Evolutionary conservation across 1,140 invertebrate genomes (phyloP), one percentile per base, ranked within the genome.

Genomic region (Aricia agestis): DNA sequence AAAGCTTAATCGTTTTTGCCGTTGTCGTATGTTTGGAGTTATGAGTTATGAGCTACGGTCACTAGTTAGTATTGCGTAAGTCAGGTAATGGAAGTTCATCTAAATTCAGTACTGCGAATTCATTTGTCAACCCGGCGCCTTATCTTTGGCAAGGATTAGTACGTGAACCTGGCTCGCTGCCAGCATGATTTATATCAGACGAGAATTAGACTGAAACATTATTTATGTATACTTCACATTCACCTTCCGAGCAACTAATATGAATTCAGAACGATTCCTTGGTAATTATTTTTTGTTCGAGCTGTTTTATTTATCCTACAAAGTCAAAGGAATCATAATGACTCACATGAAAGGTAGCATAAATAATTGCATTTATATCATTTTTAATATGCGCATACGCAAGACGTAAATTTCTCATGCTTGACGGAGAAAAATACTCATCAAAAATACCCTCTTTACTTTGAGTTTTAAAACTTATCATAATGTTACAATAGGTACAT

Each of bases 201-300:
- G 32, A 36, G 19, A 32, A 58, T 68, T 68, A 68, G 67, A 68
- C 52, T 45, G 66, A 59, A 68, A 68, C 67, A 17, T 57, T 59
- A 17, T 68, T 68, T 19, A 32, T 25, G 58, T 31, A 58, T 57
- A 45, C 45, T 31, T 58, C 67, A 68, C 67, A 68, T 68, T 58
- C 52, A 57, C 15, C 11, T 68, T 58, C 18, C 67, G 25, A 32
- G 45, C 31, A 68, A 32, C 32, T 58, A 31, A 68, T 57, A 19
- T 4, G 45, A 52, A 52, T 13, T 52, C 45, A 52, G 45, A 11
- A 52, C 36, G 6, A 36, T 36, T 36, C 36, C 36, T 36, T 9
- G 5, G 36, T 36, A 2, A 36, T 36, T 36, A 36, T 36, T 36
- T 32, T 36, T 36, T 36, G 36, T 36, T 36, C 36, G 6, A 36